Conservation (phyloP, 2,113 vertebrate species). For the Columbina picui region DNA sequence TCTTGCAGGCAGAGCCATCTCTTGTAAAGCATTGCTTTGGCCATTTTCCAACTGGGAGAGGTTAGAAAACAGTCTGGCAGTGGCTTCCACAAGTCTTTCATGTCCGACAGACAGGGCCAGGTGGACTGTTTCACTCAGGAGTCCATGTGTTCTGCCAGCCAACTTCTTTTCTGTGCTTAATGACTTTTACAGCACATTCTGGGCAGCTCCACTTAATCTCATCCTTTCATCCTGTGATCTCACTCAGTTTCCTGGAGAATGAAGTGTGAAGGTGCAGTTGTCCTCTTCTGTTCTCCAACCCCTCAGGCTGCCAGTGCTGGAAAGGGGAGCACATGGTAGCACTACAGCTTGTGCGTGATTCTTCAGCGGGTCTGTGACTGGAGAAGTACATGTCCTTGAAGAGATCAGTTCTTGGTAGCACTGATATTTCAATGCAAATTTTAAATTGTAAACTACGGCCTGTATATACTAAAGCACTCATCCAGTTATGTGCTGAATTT, state of each 20-base stretch:
- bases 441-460: neutral
- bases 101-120: neutral
- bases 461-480: neutral
- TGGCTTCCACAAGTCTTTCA: neutral
- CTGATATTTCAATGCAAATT: neutral
- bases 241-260: neutral
- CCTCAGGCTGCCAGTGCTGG: neutral
- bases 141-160: neutral
- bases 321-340: neutral
- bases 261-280: constrained; percentile 27
- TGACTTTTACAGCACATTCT: constrained; percentile 34
- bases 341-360: neutral
- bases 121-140: neutral
- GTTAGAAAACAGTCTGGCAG: constrained; percentile 6
- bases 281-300: neutral
- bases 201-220: constrained; percentile 10
- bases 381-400: neutral
- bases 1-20: neutral
- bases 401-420: neutral
- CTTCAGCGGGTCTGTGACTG: neutral
- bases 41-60: neutral
- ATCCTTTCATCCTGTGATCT: constrained; percentile 22
- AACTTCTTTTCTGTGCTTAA: neutral
- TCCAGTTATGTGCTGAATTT: neutral
- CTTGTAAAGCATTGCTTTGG: neutral